Percentiles rank a stretch among this genome's conserved stretches.
These are phyloP conservation scores for Helarctos malayanus DNA, from an alignment of 2,797 vertebrate species.

Conservation along the genomic window DNA sequence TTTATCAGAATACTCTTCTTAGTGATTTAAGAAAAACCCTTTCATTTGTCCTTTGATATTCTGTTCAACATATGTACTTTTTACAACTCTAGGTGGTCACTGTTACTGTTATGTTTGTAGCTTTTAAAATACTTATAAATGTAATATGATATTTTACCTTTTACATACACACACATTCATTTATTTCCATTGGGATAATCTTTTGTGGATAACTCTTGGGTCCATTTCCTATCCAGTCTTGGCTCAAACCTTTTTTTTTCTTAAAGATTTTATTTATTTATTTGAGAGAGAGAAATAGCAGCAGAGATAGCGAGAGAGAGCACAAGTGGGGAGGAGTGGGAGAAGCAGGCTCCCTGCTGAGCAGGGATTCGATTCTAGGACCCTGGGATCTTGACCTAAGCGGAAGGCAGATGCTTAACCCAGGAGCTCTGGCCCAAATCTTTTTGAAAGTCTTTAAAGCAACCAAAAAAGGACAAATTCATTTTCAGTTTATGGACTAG, in stretches of 20 bases:
- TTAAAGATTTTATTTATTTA: background rate
- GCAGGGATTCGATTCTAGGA: background rate
- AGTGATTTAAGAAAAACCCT: background rate
- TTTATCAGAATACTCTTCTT: slow-evolving; percentile 22
- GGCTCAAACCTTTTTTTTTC: background rate
- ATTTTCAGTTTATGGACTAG: background rate
- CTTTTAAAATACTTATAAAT: background rate
- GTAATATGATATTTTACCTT: background rate
- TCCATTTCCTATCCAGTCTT: background rate
- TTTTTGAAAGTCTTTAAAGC: background rate
- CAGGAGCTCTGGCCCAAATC: background rate
- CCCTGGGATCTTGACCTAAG: background rate
- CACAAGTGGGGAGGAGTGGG: background rate
- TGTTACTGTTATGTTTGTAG: background rate
- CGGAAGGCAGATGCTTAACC: background rate
- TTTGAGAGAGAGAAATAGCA: background rate
- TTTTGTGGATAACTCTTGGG: background rate
- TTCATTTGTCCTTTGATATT: background rate
- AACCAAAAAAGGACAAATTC: background rate
- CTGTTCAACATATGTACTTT: background rate
- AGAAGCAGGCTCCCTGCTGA: background rate
- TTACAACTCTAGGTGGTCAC: background rate
- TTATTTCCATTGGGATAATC: slow-evolving; percentile 1
- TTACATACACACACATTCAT: background rate
- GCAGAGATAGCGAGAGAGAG: background rate